phyloP scores from a whole-genome alignment of 2,888 invertebrate genomes.

The Clivina fossor region DNA sequence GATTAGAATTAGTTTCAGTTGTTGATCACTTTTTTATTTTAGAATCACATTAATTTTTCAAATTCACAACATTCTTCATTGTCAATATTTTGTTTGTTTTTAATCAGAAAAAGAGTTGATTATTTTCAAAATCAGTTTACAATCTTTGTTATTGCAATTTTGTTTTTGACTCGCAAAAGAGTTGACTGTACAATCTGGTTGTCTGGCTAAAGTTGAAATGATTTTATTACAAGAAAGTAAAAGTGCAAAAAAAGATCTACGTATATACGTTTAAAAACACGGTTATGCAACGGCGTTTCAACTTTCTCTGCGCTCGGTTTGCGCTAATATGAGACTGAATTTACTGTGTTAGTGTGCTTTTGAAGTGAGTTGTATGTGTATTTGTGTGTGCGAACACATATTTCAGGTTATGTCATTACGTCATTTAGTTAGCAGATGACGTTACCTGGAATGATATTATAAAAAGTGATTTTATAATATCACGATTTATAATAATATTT shows the following conservation, averaged over 20 bases:
- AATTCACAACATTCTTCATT: too few relatives aligned
- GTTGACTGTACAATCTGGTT: slow-evolving; percentile 2
- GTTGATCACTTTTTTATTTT: too few relatives aligned
- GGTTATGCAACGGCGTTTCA: slow-evolving; percentile 23
- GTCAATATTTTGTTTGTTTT: too few relatives aligned
- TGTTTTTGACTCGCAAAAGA: background rate
- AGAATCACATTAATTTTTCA: too few relatives aligned
- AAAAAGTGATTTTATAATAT: too few relatives aligned
- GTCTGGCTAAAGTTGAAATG: slow-evolving; percentile 22
- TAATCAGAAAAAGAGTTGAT: background rate
- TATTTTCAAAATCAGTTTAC: background rate
- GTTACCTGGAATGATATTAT: too few relatives aligned
- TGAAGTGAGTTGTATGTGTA: background rate
- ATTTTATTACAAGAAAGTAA: slow-evolving; percentile 30
- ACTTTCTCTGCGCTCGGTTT: slow-evolving; percentile 21
- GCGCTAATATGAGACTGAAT: too few relatives aligned
- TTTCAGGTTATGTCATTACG: too few relatives aligned
- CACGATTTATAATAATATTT: too few relatives aligned
- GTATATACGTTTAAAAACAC: background rate
- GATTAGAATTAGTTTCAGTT: too few relatives aligned
- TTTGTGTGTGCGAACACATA: slow-evolving; percentile 7
- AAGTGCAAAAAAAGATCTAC: slow-evolving; percentile 26
- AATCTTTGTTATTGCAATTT: background rate
- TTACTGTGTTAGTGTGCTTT: background rate
- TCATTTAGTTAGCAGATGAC: too few relatives aligned